Conservation (phyloP, 2,797 vertebrate species). For the Sparidentex hasta region DNA sequence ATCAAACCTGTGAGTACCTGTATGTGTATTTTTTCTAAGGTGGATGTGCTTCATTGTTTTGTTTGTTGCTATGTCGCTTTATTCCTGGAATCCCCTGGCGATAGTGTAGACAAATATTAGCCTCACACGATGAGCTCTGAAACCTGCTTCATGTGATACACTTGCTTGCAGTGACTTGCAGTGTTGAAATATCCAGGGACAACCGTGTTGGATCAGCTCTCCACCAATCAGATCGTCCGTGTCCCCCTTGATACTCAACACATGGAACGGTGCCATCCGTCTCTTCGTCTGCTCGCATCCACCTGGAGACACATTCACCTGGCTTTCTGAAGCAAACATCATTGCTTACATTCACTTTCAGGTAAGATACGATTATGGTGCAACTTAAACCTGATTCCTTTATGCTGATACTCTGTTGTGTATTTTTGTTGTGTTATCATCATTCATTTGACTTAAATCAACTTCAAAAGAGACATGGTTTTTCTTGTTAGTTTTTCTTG, state of each 20-base stretch:
- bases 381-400: neutral
- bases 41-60: neutral
- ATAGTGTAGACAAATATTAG: neutral
- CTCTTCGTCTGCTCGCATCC: constrained; percentile 39
- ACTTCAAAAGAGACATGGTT: neutral
- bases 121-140: constrained; percentile 5
- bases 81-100: neutral
- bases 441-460: neutral
- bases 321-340: constrained; percentile 45
- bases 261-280: constrained; percentile 23
- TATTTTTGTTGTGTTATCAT: neutral
- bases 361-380: constrained; percentile 31
- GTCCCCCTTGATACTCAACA: constrained; percentile 45
- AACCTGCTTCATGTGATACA: constrained; percentile 9
- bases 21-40: neutral
- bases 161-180: constrained; percentile 12
- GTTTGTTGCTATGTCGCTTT: neutral
- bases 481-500: neutral
- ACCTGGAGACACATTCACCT: constrained; percentile 31
- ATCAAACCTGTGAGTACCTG: constrained; percentile 14
- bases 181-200: constrained; percentile 39
- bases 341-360: constrained; percentile 2
- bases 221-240: constrained; percentile 54
- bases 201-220: constrained; percentile 33
- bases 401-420: neutral